Percentiles rank a stretch among this genome's conserved stretches.
Evolutionary conservation across 2,888 invertebrate genomes (phyloP).

Genomic region (Chalcis sispes): DNA sequence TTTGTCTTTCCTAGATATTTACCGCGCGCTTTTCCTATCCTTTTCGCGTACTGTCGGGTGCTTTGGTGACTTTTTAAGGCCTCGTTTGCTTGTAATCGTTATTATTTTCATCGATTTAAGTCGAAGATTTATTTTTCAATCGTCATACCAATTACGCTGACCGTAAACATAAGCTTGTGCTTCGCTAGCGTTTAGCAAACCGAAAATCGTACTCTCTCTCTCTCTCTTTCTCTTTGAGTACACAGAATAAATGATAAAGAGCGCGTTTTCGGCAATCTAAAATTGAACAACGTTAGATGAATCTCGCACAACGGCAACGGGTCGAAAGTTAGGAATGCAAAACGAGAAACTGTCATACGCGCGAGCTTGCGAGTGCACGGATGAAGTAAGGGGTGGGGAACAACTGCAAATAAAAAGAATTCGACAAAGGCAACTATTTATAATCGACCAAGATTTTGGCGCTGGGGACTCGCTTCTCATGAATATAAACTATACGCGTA

Average conservation of each 20-base stretch:
- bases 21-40: neutral
- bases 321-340: conserved; percentile 39
- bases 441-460: conserved; percentile 66
- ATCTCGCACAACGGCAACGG: neutral
- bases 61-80: too few relatives aligned
- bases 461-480: conserved; percentile 32
- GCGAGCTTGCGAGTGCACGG: conserved; percentile 14
- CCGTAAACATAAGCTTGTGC: too few relatives aligned
- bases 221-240: too few relatives aligned
- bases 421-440: conserved; percentile 75
- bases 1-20: too few relatives aligned
- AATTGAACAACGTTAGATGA: conserved; percentile 12
- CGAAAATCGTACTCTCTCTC: too few relatives aligned
- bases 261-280: conserved; percentile 5
- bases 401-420: conserved; percentile 67
- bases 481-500: conserved; percentile 42
- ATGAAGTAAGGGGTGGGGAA: conserved; percentile 61
- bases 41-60: too few relatives aligned
- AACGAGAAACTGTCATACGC: conserved; percentile 17
- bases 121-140: too few relatives aligned
- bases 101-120: too few relatives aligned
- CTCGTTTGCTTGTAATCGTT: too few relatives aligned
- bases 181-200: too few relatives aligned
- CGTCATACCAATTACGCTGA: too few relatives aligned
- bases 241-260: too few relatives aligned